These are phyloP conservation scores for Norana najaformis DNA, from an alignment of 2,888 invertebrate species.

Conservation along the genomic window DNA sequence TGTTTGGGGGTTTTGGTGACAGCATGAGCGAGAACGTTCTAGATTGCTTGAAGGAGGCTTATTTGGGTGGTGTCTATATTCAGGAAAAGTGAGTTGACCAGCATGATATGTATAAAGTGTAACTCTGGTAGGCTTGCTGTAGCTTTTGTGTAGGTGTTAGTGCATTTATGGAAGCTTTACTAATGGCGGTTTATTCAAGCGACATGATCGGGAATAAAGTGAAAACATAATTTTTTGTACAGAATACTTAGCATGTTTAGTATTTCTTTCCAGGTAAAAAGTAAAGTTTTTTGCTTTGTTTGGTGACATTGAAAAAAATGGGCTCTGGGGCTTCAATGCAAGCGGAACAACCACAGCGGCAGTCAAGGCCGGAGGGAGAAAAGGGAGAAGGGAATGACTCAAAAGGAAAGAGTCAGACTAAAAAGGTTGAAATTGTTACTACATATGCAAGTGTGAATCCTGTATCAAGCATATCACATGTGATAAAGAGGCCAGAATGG, in stretches of 20 bases:
- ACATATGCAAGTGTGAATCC: constrained; percentile 1
- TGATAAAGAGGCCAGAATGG: constrained; percentile 30
- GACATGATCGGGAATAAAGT: neutral
- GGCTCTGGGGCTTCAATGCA: constrained; percentile 35
- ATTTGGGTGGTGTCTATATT: too few relatives aligned
- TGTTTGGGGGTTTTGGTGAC: too few relatives aligned
- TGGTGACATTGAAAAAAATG: constrained; percentile 25
- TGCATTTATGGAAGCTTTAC: neutral
- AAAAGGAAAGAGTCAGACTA: neutral
- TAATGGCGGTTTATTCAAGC: too few relatives aligned
- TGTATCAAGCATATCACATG: neutral
- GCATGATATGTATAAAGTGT: neutral
- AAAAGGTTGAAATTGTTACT: constrained; percentile 24
- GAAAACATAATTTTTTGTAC: neutral
- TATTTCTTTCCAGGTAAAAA: neutral
- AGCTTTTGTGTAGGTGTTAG: neutral
- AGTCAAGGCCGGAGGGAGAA: neutral
- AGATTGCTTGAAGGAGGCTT: too few relatives aligned
- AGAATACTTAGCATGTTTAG: neutral
- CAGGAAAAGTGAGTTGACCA: neutral
- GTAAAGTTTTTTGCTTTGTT: neutral
- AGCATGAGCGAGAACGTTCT: too few relatives aligned
- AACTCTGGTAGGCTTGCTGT: neutral
- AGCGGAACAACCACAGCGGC: constrained; percentile 20
- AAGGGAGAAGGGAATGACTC: neutral